These are phyloP conservation scores for Pocillopora grandis DNA, from an alignment of 92 coral and sea anemone species.

Conservation along the genomic window DNA sequence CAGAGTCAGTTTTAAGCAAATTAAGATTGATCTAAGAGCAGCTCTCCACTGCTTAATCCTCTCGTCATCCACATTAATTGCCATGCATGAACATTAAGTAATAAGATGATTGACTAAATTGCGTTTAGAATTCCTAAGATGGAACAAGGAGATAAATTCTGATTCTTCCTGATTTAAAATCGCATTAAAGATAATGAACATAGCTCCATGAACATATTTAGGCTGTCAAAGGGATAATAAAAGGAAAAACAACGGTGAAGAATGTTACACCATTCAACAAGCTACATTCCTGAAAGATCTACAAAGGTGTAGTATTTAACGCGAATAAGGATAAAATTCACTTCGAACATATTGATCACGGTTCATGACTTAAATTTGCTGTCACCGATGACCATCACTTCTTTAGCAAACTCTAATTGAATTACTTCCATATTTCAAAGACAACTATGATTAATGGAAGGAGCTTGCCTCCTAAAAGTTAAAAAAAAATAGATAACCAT, in stretches of 20 bases:
- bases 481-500: background rate
- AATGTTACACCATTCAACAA: background rate
- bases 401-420: conserved; percentile 13
- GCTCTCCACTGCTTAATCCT: conserved; percentile 35
- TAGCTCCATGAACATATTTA: conserved; percentile 21
- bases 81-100: conserved; percentile 3
- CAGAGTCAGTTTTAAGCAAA: conserved; percentile 3
- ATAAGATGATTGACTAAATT: conserved; percentile 28
- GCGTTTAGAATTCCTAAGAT: conserved; percentile 28
- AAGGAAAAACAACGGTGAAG: background rate
- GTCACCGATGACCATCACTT: background rate
- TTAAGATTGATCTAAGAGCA: conserved; percentile 38
- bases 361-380: background rate
- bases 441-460: conserved; percentile 13
- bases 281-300: background rate
- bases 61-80: conserved; percentile 32
- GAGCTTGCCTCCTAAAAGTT: background rate
- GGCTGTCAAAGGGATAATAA: background rate
- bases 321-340: background rate
- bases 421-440: background rate
- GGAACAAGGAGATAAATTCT: conserved; percentile 33
- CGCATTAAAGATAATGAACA: conserved; percentile 12
- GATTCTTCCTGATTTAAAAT: conserved; percentile 4
- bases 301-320: background rate
- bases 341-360: too few species aligned